These are phyloP conservation scores for Aphaenogaster floridana DNA, from an alignment of 1,140 invertebrate species.

Conservation along the genomic window DNA sequence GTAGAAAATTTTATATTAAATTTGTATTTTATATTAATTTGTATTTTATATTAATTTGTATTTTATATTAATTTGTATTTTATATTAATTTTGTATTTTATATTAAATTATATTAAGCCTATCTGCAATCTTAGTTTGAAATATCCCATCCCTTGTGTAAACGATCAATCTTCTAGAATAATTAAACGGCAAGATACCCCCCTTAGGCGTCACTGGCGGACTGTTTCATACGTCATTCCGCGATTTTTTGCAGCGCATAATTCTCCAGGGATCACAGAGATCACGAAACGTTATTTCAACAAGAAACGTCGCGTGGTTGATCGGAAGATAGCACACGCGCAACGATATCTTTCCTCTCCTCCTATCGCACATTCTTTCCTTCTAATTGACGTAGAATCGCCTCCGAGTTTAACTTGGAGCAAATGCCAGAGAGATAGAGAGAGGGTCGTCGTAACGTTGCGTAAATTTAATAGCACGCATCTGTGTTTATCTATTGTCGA, in stretches of 20 bases:
- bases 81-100: background rate
- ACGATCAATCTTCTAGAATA: background rate
- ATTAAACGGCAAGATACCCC: background rate
- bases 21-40: no score
- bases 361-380: conserved; percentile 6
- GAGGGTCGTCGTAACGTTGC: background rate
- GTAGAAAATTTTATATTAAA: background rate
- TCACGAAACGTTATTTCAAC: conserved; percentile 5
- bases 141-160: background rate
- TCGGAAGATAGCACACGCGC: conserved; percentile 21
- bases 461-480: conserved; percentile 30
- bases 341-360: background rate
- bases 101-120: background rate
- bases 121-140: background rate
- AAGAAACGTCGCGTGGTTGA: conserved; percentile 21
- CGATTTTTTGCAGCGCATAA: background rate
- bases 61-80: no score
- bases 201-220: background rate
- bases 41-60: no score
- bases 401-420: conserved; percentile 3
- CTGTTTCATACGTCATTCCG: background rate
- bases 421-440: conserved; percentile 26
- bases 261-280: conserved; percentile 14
- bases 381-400: background rate
- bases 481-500: background rate